These are phyloP conservation scores for Synergus gifuensis DNA, from an alignment of 2,888 invertebrate genomes.

Conservation along the genomic window DNA sequence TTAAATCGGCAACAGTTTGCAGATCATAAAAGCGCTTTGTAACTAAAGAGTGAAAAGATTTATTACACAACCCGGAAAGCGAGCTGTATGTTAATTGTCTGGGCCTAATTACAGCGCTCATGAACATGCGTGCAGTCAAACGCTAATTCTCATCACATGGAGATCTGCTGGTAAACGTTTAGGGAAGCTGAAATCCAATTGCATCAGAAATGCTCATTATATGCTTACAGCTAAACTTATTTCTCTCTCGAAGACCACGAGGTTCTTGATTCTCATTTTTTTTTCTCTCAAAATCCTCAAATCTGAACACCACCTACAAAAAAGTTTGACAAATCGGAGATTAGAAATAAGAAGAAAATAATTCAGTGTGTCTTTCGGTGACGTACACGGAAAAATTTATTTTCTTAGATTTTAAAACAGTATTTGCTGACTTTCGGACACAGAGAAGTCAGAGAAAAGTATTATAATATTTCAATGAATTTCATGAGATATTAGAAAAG, in stretches of 20 bases:
- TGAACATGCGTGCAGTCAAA: conserved; percentile 39
- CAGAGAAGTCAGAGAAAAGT: no score
- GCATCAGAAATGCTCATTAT: conserved; percentile 23
- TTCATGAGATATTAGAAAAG: no score
- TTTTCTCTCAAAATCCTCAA: neutral
- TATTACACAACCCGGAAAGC: conserved; percentile 26
- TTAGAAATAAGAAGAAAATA: neutral
- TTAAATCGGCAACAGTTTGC: neutral
- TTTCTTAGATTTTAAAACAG: no score
- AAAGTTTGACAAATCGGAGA: no score
- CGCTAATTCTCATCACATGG: conserved; percentile 30
- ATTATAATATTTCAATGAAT: no score
- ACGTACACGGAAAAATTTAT: no score
- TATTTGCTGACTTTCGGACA: no score
- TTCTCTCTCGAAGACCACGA: neutral
- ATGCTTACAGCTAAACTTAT: neutral
- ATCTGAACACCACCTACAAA: neutral
- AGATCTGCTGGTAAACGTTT: conserved; percentile 6
- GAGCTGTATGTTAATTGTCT: conserved; percentile 25
- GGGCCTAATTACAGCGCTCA: conserved; percentile 29
- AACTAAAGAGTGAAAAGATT: conserved; percentile 20
- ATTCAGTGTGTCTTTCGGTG: neutral
- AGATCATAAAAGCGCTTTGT: neutral
- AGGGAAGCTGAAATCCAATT: conserved; percentile 20
- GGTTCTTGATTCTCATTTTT: neutral